Percentiles rank a stretch among this genome's conserved stretches.
Evolutionary conservation across 2,113 vertebrate species (phyloP).

Genomic region (Gallinago paraguaiae): DNA sequence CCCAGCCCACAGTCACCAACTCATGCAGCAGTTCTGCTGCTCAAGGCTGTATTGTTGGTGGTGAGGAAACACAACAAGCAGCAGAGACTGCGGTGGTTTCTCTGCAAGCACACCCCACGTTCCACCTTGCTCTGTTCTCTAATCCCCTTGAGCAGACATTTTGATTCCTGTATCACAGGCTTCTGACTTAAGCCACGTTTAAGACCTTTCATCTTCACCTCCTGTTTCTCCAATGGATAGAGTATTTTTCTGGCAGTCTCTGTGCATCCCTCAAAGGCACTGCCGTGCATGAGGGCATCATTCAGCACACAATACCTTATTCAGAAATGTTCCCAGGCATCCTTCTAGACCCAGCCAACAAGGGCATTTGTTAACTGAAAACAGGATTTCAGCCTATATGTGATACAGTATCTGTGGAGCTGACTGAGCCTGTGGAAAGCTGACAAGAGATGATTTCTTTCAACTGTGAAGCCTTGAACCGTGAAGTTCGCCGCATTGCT

Average conservation of each 20-base stretch:
- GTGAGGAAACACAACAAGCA: background rate
- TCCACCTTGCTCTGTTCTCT: background rate
- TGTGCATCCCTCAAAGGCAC: background rate
- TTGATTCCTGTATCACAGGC: background rate
- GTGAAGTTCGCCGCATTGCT: background rate
- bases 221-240: background rate
- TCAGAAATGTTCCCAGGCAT: background rate
- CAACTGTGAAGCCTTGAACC: conserved; percentile 30
- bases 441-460: conserved; percentile 52
- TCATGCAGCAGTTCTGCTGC: background rate
- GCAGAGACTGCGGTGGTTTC: background rate
- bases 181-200: background rate
- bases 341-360: background rate
- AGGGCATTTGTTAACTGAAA: background rate
- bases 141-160: background rate
- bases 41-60: accelerated
- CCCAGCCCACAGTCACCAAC: background rate
- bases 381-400: background rate
- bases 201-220: background rate
- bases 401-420: background rate
- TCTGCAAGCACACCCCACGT: background rate
- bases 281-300: accelerated
- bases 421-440: conserved; percentile 7
- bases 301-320: background rate
- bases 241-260: background rate